Evolutionary conservation across 2,888 invertebrate genomes (phyloP), one percentile per base, ranked within the genome.

Genomic region (Pandemis corylana): DNA sequence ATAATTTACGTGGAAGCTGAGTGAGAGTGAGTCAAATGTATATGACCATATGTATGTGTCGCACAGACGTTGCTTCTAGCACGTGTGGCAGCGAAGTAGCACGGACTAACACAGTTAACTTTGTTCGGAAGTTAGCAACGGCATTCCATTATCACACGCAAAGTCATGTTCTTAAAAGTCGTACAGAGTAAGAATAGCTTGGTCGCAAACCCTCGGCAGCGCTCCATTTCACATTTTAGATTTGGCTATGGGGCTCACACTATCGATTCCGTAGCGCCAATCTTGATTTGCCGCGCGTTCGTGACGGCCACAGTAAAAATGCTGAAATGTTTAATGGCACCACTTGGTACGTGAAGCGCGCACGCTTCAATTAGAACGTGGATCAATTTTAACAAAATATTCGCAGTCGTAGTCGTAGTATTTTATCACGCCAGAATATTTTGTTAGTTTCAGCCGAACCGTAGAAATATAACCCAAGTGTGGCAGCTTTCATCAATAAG

Each of bases 221-320:
- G 53, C 28, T 59, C 59, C 28, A 28, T 59, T 59, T 20, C 1
- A 28, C 59, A 28, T 59, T 59, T 59, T 10, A 59, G 28, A 59
- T 59, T 28, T 59, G 59, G 59, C 59, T 28, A 59, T 59, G 59
- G 59, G 59, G 10, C 20, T 28, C 59, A 59, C 62, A 62, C 62
- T 62, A 62, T 62, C n/a, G 62, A 62, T 62, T 41, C n/a, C 10
- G 62, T n/a, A 62, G 62, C 41, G 62, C 41, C 62, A 62, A 62
- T 62, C 41, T 41, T 62, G 62, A 62, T 62, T 62, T 41, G 41
- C 62, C 41, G 62, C 28, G 59, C 12, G 28, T 62, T 62, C 62
- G 41, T 62, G 62, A 62, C 41, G 41, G 41, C 62, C 41, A 41
- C 41, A 41, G 36, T 62, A 62, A 62, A 62, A 62, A 13, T 15